These are phyloP conservation scores for Ptyas mucosa DNA, from an alignment of 2,113 vertebrate genomes.

Conservation along the genomic window DNA sequence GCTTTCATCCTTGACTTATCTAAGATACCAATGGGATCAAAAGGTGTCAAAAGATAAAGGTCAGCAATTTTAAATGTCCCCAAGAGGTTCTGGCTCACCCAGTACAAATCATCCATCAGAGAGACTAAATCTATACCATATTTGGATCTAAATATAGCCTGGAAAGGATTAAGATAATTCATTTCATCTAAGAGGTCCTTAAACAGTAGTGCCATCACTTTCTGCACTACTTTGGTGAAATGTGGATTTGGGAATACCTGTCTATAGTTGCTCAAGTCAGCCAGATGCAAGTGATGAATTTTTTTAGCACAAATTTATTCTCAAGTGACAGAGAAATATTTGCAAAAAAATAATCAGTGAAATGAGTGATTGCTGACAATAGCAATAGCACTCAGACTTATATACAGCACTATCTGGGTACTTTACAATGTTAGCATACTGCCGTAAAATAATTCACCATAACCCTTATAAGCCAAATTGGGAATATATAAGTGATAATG, in stretches of 20 bases:
- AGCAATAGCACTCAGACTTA: background rate
- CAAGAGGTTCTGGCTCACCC: background rate
- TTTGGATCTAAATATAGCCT: background rate
- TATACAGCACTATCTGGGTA: too few species aligned
- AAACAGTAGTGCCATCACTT: background rate
- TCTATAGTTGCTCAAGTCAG: background rate
- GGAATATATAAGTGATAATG: too few species aligned
- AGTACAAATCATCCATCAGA: background rate
- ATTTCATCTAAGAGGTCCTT: background rate
- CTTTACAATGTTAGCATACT: too few species aligned
- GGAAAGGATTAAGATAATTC: background rate
- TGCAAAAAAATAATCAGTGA: background rate
- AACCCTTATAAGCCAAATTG: too few species aligned
- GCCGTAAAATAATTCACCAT: too few species aligned
- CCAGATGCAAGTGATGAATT: background rate
- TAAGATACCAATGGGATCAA: background rate
- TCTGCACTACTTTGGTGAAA: background rate
- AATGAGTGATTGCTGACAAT: background rate
- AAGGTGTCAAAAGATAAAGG: background rate
- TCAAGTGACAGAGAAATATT: background rate
- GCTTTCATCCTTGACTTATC: background rate
- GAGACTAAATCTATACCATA: background rate
- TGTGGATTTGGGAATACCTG: background rate
- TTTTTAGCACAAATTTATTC: background rate
- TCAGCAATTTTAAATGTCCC: background rate